Base-by-base conservation (phyloP, 2,888 invertebrate species). In the Diaphora mendica region DNA sequence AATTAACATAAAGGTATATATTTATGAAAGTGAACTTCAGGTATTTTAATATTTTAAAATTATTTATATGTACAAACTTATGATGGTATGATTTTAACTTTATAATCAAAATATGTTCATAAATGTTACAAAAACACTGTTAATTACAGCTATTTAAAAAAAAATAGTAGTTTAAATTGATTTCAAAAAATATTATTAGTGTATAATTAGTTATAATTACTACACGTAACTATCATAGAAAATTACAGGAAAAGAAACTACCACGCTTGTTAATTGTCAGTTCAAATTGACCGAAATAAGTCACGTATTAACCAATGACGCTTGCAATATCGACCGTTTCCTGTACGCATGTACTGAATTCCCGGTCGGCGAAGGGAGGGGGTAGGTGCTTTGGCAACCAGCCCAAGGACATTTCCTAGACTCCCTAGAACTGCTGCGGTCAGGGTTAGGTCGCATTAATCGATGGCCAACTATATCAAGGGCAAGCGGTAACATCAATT, bases 361-460 rank as follows among this genome's bases (percentile, higher is more conserved):
- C 84, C 85, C 87, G 78, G 67, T 70, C 71, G 42, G 65, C 66
- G 59, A 71, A 78, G 71, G 77, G 65, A 76, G 77, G 74, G 80
- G 68, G 39, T 30, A 35, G n/a, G 35, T 33, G 66, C 30, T 73
- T 85, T 94, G 94, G 95, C 94, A 91, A 75, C 55, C 62, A 80
- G 93, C 94, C 94, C 95, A 92, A 93, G 94, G 94, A 92, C 93
- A 83, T 85, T 75, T 80, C 82, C 90, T 92, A 93, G 92, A 89
- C 87, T 89, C 85, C 92, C 94, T 93, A 93, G 92, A 91, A 91
- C 85, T 74, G 70, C 67, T 80, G 74, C 90, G 93, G 94, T 93
- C 94, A 94, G 88, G 93, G 95, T 88, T 89, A 88, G 87, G 86
- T 87, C 88, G 75, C 65, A 75, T 68, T 71, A 59, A 68, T 64